Base-by-base conservation (phyloP, 1,140 invertebrate species). In the Pseudachorutes palmiensis region DNA sequence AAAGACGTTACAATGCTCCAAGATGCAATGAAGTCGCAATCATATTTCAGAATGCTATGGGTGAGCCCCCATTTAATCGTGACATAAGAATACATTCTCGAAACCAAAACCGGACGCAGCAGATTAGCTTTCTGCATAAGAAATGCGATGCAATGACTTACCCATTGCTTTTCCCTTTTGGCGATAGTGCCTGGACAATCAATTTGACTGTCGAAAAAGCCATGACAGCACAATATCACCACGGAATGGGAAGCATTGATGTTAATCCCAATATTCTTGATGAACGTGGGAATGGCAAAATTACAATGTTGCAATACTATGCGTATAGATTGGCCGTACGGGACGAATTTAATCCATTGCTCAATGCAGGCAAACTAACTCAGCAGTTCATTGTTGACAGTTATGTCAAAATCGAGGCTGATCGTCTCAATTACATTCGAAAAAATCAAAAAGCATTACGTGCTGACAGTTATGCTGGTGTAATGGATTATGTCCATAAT, bases 401-500 rank as follows among this genome's bases (percentile, higher is more conserved):
- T 75, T 81, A 79, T 74, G 77, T 76, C 2, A 82, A 82, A 77
- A 77, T 82, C 55, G 80, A 81, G 76, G 78, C 68, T 45, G 77
- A 80, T 74, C 70, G 79, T 58, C 70, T 80, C 12, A 65, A 70
- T 33, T 81, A 72, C 67, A 77, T 81, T 28, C 41, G 75, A 65
- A 71, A 74, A 5, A 79, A 82, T 75, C 80, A 84, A 75, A 73
- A 62, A n/a, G 76, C 79, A 70, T 70, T 83, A n/a, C 73, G 80
- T 62, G 74, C 74, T 26, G 80, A 82, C 70, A 70, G 77, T 26
- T 82, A 83, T 68, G 75, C 79, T 64, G 78, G 79, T 68, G 70
- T 82, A 31, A 73, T 73, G 69, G 70, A 80, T 76, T 75, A 74
- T 22, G 51, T 75, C 1, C 3, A 41, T n/a, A 57, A 58, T 32